Percentiles rank a stretch among this genome's conserved stretches.
Conservation (phyloP, 2,888 invertebrate genomes). For the Drosophila maculinotata region DNA sequence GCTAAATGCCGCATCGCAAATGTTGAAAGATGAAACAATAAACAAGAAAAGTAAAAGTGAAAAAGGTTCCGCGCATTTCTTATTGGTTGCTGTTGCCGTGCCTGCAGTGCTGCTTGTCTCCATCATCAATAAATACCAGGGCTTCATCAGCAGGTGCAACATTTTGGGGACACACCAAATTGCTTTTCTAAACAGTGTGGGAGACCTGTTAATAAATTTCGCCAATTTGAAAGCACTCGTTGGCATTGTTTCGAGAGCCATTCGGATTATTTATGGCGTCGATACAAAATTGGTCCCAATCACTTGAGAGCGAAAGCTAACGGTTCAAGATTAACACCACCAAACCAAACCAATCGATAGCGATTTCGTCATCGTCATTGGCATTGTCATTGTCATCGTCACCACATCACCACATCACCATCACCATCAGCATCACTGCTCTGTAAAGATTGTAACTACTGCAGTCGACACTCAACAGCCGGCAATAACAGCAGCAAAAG, state of each 20-base stretch:
- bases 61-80: slow-evolving; percentile 22
- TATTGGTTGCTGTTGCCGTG: neutral
- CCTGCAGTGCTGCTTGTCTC: neutral
- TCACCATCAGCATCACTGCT: neutral
- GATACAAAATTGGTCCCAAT: slow-evolving; percentile 47
- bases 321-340: slow-evolving; percentile 7
- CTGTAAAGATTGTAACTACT: slow-evolving; percentile 10
- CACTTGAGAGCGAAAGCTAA: slow-evolving; percentile 57
- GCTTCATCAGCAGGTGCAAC: slow-evolving; percentile 6
- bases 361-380: slow-evolving; percentile 14
- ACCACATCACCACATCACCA: no score
- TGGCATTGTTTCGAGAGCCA: slow-evolving; percentile 35
- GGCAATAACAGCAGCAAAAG: slow-evolving; percentile 41
- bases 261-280: slow-evolving; percentile 26
- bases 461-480: slow-evolving; percentile 27
- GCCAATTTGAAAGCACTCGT: slow-evolving; percentile 28
- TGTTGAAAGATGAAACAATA: slow-evolving; percentile 39
- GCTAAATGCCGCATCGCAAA: slow-evolving; percentile 9
- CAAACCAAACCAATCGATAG: slow-evolving; percentile 15
- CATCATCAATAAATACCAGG: slow-evolving; percentile 6
- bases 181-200: slow-evolving; percentile 4
- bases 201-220: slow-evolving; percentile 11
- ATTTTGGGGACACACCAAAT: slow-evolving; percentile 1
- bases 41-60: slow-evolving; percentile 57
- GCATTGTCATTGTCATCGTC: neutral